Evolutionary conservation across 2,888 invertebrate species (phyloP), one percentile per base, ranked within the genome.

Genomic region (Linnaemya vulpina): DNA sequence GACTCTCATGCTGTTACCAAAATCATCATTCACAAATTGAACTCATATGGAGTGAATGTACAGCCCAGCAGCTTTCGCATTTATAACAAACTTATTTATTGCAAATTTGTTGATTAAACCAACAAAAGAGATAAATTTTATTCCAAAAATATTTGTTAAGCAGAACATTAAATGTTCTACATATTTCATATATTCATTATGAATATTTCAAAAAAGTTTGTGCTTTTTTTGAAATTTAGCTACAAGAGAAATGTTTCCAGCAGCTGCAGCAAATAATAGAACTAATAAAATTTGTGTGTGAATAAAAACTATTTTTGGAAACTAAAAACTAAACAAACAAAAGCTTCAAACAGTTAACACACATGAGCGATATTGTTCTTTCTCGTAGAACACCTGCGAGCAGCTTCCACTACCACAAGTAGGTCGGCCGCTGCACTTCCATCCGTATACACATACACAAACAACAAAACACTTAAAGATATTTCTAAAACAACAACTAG

Each of bases 401-500:
- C 60, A 8, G 43, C 7, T 40, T 40, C 40, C 60, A 38, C n/a
- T 62, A 22, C 15, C 10, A 25, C 7, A 68, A 38, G 25, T 68
- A 51, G 58, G 49, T 68, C 40, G 58, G 35, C 60, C 22, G 58
- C 17, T 38, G 38, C 25, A 25, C n/a, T 38, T 38, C 35, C 58
- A 58, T 46, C 67, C 38, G 17, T 13, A 49, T 38, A 46, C 58
- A 67, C 55, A 76, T 49, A 38, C 38, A 20, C 20, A 46, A 65
- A 38, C 5, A 40, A 30, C 38, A 77, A 77, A 55, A 38, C 10
- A 49, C 38, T 60, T 7, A 60, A 67, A 60, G 58, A 76, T 20
- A 35, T 67, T n/a, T 49, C 17, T 22, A 0, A 77, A 25, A 68
- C 51, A 15, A 49, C 67, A 67, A 25, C 58, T 77, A n/a, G n/a